Evolutionary conservation across 2,113 vertebrate species (phyloP).

Genomic region (Rattus norvegicus): GRCr8 NC_086020.1:112965501-112966000

Average conservation of each 20-base stretch:
- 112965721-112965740: background rate
- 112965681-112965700: background rate
- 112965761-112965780: background rate
- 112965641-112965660: background rate
- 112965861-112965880: background rate
- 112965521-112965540: background rate
- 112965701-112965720: background rate
- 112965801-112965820: too few relatives aligned
- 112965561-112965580: background rate
- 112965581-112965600: background rate
- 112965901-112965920: background rate
- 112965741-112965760: background rate
- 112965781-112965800: fast-evolving
- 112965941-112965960: background rate
- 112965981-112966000: too few relatives aligned
- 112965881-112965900: background rate
- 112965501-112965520: background rate
- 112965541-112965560: background rate
- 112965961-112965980: too few relatives aligned
- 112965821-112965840: too few relatives aligned
- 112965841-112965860: background rate
- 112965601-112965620: background rate
- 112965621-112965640: background rate
- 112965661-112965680: background rate
- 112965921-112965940: background rate